Base-by-base conservation (phyloP, 2,888 invertebrate species). In the Linnaemya tessellans region DNA sequence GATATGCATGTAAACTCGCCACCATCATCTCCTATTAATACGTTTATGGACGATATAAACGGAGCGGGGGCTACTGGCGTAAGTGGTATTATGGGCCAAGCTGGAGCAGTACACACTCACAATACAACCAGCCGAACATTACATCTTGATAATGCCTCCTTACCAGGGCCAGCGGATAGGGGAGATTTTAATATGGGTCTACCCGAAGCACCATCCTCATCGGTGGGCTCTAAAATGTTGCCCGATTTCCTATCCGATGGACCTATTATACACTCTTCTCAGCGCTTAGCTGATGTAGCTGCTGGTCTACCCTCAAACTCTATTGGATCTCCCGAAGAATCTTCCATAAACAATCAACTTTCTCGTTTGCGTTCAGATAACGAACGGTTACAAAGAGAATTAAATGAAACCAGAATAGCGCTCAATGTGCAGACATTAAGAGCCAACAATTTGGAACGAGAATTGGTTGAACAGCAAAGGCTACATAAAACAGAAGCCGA, bases 181-280 rank as follows among this genome's bases (percentile, higher is more conserved):
- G 85, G 84, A 1, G 78, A 87, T 49, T 80, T 87, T 41, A 73
- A 80, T 56, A 82, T 85, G 64, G 88, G 89, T 4, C 70, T 89
- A 62, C 84, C 90, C 20, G 87, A 87, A 70, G 64, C 70, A 5
- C 67, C 86, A 20, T 67, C 85, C 3, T 77, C 87, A 9, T 78
- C 87, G 20, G 85, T 84, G 20, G 88, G 86, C 81, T 87, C 88
- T 0, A 91, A 91, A 89, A 91, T 91, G 90, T 86, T 96, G 85
- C 96, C 96, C 2, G 96, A 96, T 89, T 96, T 96, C 90, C 93
- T 96, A 41, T 95, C 95, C 2, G 96, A 96, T 89, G 95, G 95
- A 7, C 95, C 96, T 22, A 92, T 92, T 13, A 90, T 92, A 77
- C 95, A 93, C 88, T 93, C 92, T 87, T 92, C 91, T 20, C 90